Conservation (phyloP, 2,888 invertebrate species). For the Harmothoe impar region DNA sequence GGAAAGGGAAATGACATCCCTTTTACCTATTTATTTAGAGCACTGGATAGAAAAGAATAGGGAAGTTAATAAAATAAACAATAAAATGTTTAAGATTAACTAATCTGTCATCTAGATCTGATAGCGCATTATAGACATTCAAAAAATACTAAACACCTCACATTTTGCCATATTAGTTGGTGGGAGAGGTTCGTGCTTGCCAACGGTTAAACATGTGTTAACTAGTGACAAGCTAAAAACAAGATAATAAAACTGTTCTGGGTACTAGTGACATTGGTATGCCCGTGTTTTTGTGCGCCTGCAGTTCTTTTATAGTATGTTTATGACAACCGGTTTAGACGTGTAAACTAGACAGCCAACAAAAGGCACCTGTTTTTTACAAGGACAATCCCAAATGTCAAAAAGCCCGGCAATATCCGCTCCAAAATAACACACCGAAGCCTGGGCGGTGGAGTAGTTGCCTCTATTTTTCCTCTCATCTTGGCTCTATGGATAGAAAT, state of each 20-base stretch:
- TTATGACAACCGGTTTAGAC: constrained; percentile 28
- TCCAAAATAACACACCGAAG: not conserved
- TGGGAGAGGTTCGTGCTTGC: not conserved
- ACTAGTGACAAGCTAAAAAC: not conserved
- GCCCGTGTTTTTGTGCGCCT: not conserved
- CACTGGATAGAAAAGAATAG: too few species aligned
- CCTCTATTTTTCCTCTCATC: not conserved
- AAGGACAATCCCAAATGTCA: not conserved
- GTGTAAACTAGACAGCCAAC: constrained; percentile 3
- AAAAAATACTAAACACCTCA: too few species aligned
- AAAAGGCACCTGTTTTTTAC: not conserved
- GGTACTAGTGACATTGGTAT: constrained; percentile 18
- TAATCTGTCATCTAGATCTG: too few species aligned
- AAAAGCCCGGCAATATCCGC: not conserved
- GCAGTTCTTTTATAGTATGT: not conserved
- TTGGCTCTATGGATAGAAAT: not conserved
- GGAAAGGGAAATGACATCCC: too few species aligned
- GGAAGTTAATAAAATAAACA: too few species aligned
- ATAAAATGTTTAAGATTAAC: too few species aligned
- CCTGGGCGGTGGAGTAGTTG: not conserved
- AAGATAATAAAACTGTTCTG: not conserved
- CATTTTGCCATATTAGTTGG: too few species aligned
- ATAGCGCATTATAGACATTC: too few species aligned
- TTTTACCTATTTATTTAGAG: too few species aligned
- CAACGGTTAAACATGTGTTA: not conserved